Percentiles rank a stretch among this genome's conserved stretches.
Conservation (phyloP, 2,113 vertebrate genomes). For the Baryphthengus martii region DNA sequence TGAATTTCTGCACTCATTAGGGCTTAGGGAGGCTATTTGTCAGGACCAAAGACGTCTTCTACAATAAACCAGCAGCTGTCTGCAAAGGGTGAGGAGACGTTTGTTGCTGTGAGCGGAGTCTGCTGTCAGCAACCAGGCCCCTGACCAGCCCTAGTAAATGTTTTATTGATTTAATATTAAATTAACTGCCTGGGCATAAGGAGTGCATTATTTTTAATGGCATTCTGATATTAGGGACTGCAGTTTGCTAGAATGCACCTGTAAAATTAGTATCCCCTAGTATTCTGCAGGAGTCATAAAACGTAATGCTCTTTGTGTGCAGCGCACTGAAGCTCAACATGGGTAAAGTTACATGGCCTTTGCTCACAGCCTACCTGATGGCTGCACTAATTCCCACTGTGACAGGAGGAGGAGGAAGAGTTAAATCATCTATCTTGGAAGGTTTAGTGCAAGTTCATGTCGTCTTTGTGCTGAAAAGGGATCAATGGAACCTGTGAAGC, state of each 20-base stretch:
- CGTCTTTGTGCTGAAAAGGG: neutral
- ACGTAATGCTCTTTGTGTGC: slow-evolving; percentile 51
- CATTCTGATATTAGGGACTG: slow-evolving; percentile 64
- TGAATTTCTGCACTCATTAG: slow-evolving; percentile 66
- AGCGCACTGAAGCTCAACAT: neutral
- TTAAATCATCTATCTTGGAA: neutral
- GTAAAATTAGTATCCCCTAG: slow-evolving; percentile 74
- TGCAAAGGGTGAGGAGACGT: slow-evolving; percentile 60
- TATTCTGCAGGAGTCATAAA: slow-evolving; percentile 67
- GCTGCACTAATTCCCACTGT: neutral
- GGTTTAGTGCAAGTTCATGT: neutral
- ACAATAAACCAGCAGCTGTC: slow-evolving; percentile 72
- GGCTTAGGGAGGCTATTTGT: slow-evolving; percentile 72
- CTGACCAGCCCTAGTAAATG: slow-evolving; percentile 63
- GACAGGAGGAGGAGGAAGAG: neutral
- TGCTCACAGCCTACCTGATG: neutral
- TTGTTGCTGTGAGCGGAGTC: slow-evolving; percentile 64
- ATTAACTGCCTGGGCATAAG: slow-evolving; percentile 71
- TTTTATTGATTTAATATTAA: slow-evolving; percentile 80
- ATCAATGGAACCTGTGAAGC: neutral
- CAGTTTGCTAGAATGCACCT: slow-evolving; percentile 73
- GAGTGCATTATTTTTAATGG: slow-evolving; percentile 71
- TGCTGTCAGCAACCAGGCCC: slow-evolving; percentile 73
- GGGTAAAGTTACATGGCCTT: slow-evolving; percentile 28
- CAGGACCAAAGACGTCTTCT: slow-evolving; percentile 68